phyloP scores from a whole-genome alignment of 2,113 vertebrate genomes.

The Phylloscopus whistleri region DNA sequence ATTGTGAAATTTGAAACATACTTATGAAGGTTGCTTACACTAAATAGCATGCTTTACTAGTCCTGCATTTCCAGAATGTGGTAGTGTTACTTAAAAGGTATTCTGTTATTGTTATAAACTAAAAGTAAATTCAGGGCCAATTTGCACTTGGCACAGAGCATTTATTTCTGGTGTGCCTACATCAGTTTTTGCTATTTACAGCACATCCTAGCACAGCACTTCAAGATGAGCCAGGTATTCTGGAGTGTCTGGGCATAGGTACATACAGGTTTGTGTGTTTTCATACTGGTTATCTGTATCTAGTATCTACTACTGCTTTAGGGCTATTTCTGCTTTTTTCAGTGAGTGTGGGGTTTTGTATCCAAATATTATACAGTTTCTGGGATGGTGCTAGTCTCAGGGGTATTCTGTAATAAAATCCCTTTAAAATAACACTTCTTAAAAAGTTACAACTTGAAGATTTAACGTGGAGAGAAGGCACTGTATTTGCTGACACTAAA shows the following conservation, averaged over 20 bases:
- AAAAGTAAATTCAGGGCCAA: neutral
- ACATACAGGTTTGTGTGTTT: neutral
- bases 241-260: neutral
- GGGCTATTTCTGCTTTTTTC: neutral
- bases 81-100: neutral
- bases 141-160: neutral
- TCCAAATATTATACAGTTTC: neutral
- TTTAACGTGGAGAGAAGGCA: neutral
- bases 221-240: neutral
- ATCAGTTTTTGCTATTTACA: neutral
- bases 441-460: neutral
- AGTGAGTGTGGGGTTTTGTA: neutral
- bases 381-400: neutral
- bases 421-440: neutral
- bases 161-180: neutral
- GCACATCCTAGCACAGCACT: neutral
- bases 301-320: neutral
- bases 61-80: neutral
- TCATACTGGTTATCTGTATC: neutral
- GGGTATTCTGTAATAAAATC: neutral
- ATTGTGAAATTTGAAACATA: conserved; percentile 17
- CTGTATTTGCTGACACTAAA: neutral
- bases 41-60: neutral
- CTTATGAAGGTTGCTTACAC: neutral
- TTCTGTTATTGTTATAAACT: neutral